These are phyloP conservation scores for Epizoanthus ramosus DNA, from an alignment of 92 coral and sea anemone species.

Conservation along the genomic window DNA sequence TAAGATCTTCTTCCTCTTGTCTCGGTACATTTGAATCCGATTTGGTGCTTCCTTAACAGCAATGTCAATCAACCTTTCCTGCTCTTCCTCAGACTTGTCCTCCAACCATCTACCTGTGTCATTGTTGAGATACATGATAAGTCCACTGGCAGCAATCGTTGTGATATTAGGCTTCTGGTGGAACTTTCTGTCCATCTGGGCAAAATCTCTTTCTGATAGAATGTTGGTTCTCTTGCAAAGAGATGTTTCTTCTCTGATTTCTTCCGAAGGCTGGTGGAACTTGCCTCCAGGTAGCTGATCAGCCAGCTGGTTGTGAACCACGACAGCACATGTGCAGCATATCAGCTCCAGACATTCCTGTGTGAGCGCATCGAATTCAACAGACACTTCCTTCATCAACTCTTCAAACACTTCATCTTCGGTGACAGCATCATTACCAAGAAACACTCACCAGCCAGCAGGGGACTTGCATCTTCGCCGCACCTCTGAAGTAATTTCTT, in stretches of 20 bases:
- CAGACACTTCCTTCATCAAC: no score
- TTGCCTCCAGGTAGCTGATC: no score
- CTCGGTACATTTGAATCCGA: not conserved
- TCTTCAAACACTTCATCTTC: no score
- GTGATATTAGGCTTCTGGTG: not conserved
- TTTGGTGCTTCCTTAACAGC: not conserved
- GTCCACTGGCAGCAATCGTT: not conserved
- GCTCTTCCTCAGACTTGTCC: not conserved
- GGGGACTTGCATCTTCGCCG: no score
- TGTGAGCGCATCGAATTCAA: not conserved
- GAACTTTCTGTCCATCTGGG: constrained; percentile 15
- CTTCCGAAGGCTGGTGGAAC: no score
- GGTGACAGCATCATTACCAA: no score
- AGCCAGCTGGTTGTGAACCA: no score
- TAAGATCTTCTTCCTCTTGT: not conserved
- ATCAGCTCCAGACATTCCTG: no score
- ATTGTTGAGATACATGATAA: not conserved
- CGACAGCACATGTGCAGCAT: no score
- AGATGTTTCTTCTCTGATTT: not conserved
- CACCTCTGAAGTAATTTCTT: no score
- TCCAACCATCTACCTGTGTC: not conserved
- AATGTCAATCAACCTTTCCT: not conserved
- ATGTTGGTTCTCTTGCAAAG: constrained; percentile 8
- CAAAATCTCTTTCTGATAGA: constrained; percentile 5
- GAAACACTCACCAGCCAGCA: no score